Base-by-base conservation (phyloP, 2,797 vertebrate species). In the Delichon dasypus region DNA sequence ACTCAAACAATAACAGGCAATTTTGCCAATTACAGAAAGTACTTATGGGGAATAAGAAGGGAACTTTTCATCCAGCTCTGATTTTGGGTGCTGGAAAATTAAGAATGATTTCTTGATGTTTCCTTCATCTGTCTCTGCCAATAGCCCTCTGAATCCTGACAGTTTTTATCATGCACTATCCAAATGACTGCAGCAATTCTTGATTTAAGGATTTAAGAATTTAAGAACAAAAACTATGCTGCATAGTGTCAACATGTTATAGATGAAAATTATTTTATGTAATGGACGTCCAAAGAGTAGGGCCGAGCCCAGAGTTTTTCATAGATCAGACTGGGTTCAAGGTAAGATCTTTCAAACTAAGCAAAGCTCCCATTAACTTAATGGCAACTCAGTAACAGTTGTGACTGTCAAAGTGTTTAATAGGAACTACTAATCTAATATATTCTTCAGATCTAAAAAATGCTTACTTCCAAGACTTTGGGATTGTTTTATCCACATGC, bases 1-100 rank as follows among this genome's bases (percentile, higher is more conserved):
- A 75, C 62, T 96, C 58, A 73, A 95, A 95, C 93, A 96, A 97
- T 96, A 95, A 96, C 65, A 93, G 77, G 36, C 74, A 94, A 94
- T 90, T 96, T 94, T 86, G 74, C 76, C 91, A 95, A 90, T 95
- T 94, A 96, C 90, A 95, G 72, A 93, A 94, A 90, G 78, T 91
- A 95, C 74, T 94, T 88, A 91, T 70, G 85, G 81, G 87, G 81
- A 93, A 58, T 87, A 94, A 96, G 93, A 93, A 96, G 75, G 90
- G 90, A 94, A 96, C 95, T 96, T 96, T 97, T 96, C 76, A 94
- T 88, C 61, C 90, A 89, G 30, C n/a, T 93, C 74, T 76, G 79
- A 90, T 78, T 88, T 55, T 48, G 62, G 34, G 14, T 82, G 32
- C 23, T 84, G 75, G 81, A 94, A 94, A 94, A 96, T 38, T 34